Conservation (phyloP, 2,797 vertebrate species). For the Pseudochirops cupreus region DNA sequence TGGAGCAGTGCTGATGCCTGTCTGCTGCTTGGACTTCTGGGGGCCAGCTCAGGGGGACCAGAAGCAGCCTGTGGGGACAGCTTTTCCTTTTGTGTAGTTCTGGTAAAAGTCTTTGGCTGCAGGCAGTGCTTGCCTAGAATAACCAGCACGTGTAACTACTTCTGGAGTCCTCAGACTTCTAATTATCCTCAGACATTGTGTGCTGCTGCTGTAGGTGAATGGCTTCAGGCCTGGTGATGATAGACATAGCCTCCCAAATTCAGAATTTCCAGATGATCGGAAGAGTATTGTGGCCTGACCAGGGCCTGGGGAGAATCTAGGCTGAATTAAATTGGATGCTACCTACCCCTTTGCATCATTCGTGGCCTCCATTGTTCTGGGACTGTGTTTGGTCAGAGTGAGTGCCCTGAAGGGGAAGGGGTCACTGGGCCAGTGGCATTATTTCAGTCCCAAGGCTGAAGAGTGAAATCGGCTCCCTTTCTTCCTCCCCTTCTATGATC, state of each 20-base stretch:
- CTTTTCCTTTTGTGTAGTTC: conserved; percentile 37
- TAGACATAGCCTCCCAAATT: conserved; percentile 40
- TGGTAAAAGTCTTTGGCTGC: conserved; percentile 7
- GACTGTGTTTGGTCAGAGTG: not conserved
- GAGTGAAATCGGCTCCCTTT: not conserved
- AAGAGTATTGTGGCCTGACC: not conserved
- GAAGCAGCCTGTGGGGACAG: not conserved
- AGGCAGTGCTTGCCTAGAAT: not conserved
- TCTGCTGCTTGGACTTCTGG: not conserved
- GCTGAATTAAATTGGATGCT: conserved; percentile 9
- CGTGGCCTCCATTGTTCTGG: not conserved
- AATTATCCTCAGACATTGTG: conserved; percentile 18
- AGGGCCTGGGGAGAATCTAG: not conserved
- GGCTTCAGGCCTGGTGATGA: not conserved
- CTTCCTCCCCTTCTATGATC: not conserved
- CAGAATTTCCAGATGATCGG: conserved; percentile 19
- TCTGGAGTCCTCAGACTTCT: not conserved
- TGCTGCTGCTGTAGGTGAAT: not conserved
- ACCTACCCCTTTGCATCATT: conserved; percentile 39
- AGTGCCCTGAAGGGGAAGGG: not conserved
- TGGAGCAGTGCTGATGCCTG: too few species aligned
- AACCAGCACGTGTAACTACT: not conserved
- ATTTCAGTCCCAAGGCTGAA: conserved; percentile 18
- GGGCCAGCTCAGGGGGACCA: too few species aligned
- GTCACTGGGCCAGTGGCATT: too few species aligned